These are phyloP conservation scores for Yasuhikotakia modesta DNA, from an alignment of 2,797 vertebrate genomes.

Conservation along the genomic window DNA sequence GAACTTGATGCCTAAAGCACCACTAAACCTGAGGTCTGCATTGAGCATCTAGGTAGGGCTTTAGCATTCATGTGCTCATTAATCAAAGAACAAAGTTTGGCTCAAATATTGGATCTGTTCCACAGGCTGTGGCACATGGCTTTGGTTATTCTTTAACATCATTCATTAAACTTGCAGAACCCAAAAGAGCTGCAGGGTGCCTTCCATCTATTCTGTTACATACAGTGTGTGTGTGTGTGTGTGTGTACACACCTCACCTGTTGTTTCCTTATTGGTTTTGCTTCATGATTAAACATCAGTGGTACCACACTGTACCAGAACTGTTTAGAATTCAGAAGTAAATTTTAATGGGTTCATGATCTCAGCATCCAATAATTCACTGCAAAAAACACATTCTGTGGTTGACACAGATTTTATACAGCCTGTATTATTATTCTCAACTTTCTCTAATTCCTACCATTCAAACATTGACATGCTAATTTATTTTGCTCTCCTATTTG, in stretches of 20 bases:
- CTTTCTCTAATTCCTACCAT: no score
- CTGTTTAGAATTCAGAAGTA: not conserved
- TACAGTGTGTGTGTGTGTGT: not conserved
- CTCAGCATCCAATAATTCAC: not conserved
- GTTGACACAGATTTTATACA: not conserved
- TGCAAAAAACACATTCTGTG: slow-evolving; percentile 8
- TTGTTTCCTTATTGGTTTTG: no score
- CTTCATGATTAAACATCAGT: not conserved
- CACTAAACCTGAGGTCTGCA: not conserved
- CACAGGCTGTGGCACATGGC: slow-evolving; percentile 21
- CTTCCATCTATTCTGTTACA: not conserved
- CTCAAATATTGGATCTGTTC: not conserved
- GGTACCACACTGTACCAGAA: not conserved
- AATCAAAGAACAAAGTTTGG: not conserved
- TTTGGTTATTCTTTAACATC: slow-evolving; percentile 38
- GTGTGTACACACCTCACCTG: no score
- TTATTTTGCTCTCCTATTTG: no score
- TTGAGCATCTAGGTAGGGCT: slow-evolving; percentile 26
- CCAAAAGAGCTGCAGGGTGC: slow-evolving; percentile 12
- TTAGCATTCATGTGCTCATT: slow-evolving; percentile 7
- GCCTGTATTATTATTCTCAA: not conserved
- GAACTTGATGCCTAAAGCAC: not conserved
- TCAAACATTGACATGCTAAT: no score
- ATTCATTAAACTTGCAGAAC: slow-evolving; percentile 2
- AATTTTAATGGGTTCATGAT: slow-evolving; percentile 5